phyloP scores from a whole-genome alignment of 2,797 vertebrate genomes.

The Masticophis lateralis region DNA sequence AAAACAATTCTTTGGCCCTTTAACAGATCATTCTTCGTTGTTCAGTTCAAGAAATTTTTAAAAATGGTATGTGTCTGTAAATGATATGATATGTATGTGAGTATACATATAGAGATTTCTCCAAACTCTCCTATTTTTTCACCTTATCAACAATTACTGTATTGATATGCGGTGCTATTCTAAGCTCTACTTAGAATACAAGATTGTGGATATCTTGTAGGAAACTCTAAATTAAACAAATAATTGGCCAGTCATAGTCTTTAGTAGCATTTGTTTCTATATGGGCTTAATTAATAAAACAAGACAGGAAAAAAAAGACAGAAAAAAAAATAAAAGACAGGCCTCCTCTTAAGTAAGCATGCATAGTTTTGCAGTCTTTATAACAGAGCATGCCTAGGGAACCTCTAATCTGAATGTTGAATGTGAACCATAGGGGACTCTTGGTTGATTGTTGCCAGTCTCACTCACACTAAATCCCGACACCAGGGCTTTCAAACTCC shows the following conservation, averaged over 20 bases:
- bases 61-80: neutral
- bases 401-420: neutral
- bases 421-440: neutral
- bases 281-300: neutral
- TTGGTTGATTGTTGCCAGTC: neutral
- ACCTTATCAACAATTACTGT: neutral
- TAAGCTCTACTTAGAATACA: neutral
- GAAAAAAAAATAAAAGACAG: too few relatives aligned
- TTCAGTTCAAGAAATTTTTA: neutral
- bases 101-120: neutral
- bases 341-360: neutral
- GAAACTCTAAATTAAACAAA: neutral
- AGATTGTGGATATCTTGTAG: neutral
- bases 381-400: neutral
- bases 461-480: neutral
- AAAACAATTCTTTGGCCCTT: conserved; percentile 31
- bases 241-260: neutral
- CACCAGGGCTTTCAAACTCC: too few relatives aligned
- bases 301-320: too few relatives aligned
- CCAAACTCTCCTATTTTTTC: neutral
- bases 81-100: too few relatives aligned
- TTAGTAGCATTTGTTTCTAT: neutral
- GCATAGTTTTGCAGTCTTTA: neutral
- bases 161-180: neutral
- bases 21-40: conserved; percentile 14